phyloP scores from a whole-genome alignment of 2,888 invertebrate species.

The Protonemura montana region DNA sequence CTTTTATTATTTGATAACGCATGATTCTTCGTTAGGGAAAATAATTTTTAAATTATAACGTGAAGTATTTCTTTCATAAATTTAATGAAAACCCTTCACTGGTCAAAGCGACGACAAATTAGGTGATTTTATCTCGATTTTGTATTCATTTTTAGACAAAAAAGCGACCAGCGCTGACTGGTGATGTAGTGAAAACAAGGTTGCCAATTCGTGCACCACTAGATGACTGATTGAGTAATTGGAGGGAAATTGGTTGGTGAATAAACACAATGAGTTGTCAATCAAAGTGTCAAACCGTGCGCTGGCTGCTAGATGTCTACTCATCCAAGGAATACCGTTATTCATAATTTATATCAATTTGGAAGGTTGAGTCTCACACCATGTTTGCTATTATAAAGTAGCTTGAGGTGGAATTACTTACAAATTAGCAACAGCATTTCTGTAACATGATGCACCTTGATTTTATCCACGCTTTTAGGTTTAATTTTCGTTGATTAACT shows the following conservation, averaged over 20 bases:
- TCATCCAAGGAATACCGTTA: not conserved
- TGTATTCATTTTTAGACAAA: no score
- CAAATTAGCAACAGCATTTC: not conserved
- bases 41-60: no score
- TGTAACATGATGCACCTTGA: not conserved
- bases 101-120: no score
- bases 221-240: not conserved
- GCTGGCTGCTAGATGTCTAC: not conserved
- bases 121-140: no score
- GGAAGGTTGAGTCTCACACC: not conserved
- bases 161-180: no score
- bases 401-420: not conserved
- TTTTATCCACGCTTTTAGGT: not conserved
- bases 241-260: not conserved
- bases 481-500: no score
- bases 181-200: no score
- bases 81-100: no score
- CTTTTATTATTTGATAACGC: no score
- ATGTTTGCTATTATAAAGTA: not conserved
- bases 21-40: no score
- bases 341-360: slow-evolving; percentile 4
- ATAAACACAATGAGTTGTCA: not conserved
- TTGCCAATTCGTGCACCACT: no score
- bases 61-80: no score
- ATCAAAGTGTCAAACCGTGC: not conserved